phyloP scores from a whole-genome alignment of 2,888 invertebrate genomes.

The Acanthococcus lagerstroemiae region DNA sequence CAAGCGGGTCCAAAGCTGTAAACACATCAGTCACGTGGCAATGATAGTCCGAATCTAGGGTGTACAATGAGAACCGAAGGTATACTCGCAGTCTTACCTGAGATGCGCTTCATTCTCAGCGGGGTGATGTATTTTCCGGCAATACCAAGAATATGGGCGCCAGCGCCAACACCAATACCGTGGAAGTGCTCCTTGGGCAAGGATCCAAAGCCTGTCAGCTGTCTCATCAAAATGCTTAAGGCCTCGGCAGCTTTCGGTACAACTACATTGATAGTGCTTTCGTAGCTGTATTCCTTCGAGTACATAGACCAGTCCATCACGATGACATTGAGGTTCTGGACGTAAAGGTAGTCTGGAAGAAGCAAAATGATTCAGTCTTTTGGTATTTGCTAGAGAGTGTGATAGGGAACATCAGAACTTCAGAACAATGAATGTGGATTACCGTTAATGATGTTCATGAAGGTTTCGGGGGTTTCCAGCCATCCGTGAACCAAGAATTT shows the following conservation, averaged over 20 bases:
- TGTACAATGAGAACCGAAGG: background rate
- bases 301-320: background rate
- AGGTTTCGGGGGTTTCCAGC: too few relatives aligned
- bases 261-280: background rate
- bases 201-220: background rate
- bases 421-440: too few relatives aligned
- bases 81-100: background rate
- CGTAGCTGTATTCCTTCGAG: background rate
- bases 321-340: background rate
- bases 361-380: too few relatives aligned
- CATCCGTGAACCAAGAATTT: too few relatives aligned
- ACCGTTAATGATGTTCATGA: too few relatives aligned
- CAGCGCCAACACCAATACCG: background rate
- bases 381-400: too few relatives aligned
- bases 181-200: too few relatives aligned
- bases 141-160: slow-evolving; percentile 1
- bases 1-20: slow-evolving; percentile 3
- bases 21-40: background rate
- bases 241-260: background rate
- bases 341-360: background rate
- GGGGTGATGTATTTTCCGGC: background rate
- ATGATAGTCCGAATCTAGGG: background rate
- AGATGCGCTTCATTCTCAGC: background rate
- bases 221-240: background rate
- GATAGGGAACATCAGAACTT: too few relatives aligned